Percentiles rank a stretch among this genome's conserved stretches.
These are phyloP conservation scores for Parapsyche elsis DNA, from an alignment of 1,140 invertebrate genomes.

Conservation along the genomic window DNA sequence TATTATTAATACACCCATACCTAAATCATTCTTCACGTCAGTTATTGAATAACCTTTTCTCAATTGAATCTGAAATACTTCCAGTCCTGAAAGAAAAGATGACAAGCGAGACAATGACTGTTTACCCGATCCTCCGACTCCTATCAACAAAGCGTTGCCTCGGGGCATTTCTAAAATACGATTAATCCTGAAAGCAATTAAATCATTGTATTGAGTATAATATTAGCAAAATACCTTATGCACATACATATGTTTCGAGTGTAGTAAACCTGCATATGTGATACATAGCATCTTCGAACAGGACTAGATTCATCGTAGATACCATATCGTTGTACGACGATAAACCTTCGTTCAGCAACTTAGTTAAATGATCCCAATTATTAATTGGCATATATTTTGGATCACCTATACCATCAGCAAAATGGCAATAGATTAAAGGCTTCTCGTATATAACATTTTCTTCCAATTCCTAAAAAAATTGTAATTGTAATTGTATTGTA, in stretches of 20 bases:
- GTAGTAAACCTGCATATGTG: constrained; percentile 79
- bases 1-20: constrained; percentile 55
- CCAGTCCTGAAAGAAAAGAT: constrained; percentile 88
- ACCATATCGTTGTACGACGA: constrained; percentile 86
- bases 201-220: background rate
- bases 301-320: constrained; percentile 92
- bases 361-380: constrained; percentile 78
- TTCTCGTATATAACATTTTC: constrained; percentile 74
- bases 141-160: constrained; percentile 91
- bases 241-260: background rate
- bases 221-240: background rate
- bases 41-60: constrained; percentile 87
- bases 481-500: too few species aligned
- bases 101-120: constrained; percentile 89
- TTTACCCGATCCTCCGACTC: constrained; percentile 95
- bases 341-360: constrained; percentile 84
- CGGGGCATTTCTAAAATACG: constrained; percentile 91
- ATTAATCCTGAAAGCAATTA: constrained; percentile 77
- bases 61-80: constrained; percentile 92
- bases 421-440: constrained; percentile 90
- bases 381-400: constrained; percentile 88
- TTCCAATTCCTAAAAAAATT: constrained; percentile 69
- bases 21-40: constrained; percentile 86
- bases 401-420: constrained; percentile 90
- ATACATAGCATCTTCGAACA: constrained; percentile 95